Conservation (phyloP, 92 coral and sea anemone species). For the Porites lobata region DNA sequence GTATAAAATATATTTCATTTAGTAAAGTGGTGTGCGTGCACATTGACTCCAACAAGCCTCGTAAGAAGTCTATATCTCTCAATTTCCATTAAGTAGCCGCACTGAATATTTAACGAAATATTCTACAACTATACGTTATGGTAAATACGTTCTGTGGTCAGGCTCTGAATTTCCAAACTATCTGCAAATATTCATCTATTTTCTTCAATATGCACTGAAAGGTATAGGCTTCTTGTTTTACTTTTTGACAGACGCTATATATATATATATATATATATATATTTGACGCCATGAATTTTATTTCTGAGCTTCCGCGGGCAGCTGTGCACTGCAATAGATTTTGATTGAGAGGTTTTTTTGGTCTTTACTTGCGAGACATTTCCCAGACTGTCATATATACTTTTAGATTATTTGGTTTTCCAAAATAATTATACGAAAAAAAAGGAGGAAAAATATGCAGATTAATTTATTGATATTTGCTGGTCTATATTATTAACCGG, state of each 20-base stretch:
- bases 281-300: neutral
- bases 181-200: neutral
- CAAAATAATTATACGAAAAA: neutral
- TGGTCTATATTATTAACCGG: neutral
- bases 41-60: neutral
- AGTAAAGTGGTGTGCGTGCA: neutral
- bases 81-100: too few relatives aligned
- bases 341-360: neutral
- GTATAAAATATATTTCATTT: neutral
- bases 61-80: neutral
- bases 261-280: neutral
- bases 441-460: neutral
- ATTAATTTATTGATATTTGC: neutral
- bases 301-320: neutral
- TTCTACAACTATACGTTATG: too few relatives aligned
- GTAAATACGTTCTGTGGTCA: too few relatives aligned
- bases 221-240: neutral
- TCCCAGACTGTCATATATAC: neutral
- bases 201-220: neutral
- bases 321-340: neutral
- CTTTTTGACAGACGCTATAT: neutral
- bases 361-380: conserved; percentile 1
- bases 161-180: neutral
- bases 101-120: too few relatives aligned
- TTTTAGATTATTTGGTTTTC: neutral